phyloP scores from a whole-genome alignment of 2,888 invertebrate species.

The Eilema depressum region DNA sequence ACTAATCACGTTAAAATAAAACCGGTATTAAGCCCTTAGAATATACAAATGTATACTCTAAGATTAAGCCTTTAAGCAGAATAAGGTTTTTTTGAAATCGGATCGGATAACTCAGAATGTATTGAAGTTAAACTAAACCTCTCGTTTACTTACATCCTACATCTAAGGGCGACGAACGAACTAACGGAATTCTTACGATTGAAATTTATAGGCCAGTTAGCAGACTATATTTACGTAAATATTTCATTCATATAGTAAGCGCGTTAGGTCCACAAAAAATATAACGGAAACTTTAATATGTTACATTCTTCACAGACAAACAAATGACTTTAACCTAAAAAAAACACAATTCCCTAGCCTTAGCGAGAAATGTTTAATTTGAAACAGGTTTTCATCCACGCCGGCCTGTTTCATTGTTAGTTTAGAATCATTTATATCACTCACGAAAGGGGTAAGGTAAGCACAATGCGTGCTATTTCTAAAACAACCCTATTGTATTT shows the following conservation, averaged over 20 bases:
- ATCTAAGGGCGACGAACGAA: neutral
- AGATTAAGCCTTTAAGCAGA: no score
- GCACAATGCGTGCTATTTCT: constrained; percentile 45
- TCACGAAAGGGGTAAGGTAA: constrained; percentile 43
- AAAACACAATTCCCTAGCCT: constrained; percentile 32
- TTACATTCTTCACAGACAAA: constrained; percentile 19
- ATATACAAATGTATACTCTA: no score
- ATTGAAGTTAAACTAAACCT: no score
- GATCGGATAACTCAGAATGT: no score
- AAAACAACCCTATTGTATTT: constrained; percentile 49
- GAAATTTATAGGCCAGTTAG: neutral
- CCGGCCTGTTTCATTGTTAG: constrained; percentile 24
- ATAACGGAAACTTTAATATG: neutral
- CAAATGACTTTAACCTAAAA: constrained; percentile 36
- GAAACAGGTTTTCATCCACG: constrained; percentile 47
- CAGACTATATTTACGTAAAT: neutral
- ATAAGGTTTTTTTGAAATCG: no score
- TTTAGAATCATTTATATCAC: constrained; percentile 35
- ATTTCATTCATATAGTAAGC: neutral
- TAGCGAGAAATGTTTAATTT: constrained; percentile 44
- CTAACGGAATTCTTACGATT: neutral
- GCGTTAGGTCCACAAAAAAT: neutral
- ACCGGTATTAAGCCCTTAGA: no score
- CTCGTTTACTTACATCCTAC: no score
- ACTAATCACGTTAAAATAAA: no score